Evolutionary conservation across 2,888 invertebrate genomes (phyloP).

Genomic region (Gymnoscelis rufifasciata): DNA sequence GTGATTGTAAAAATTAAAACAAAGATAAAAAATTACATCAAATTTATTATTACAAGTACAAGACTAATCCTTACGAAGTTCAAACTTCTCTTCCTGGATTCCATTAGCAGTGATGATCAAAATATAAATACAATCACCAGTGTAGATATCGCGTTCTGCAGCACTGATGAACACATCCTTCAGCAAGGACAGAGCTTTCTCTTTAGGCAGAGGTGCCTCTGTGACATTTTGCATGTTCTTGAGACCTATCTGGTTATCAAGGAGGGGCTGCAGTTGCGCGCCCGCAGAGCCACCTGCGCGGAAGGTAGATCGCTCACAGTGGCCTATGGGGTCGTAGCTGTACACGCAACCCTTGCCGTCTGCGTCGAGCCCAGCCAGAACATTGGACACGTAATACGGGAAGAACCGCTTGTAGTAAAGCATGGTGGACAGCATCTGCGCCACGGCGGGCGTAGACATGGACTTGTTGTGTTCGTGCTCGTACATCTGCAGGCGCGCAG

Average conservation of each 20-base stretch:
- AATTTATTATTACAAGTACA: constrained; percentile 29
- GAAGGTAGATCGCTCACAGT: constrained; percentile 90
- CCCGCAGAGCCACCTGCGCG: constrained; percentile 95
- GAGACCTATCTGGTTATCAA: constrained; percentile 97
- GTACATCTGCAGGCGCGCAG: constrained; percentile 96
- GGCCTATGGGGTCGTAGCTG: constrained; percentile 98
- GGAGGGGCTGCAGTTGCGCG: constrained; percentile 92
- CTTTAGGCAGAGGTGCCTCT: constrained; percentile 82
- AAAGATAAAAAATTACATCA: constrained; percentile 19
- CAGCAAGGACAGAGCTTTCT: constrained; percentile 89
- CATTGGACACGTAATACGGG: constrained; percentile 97
- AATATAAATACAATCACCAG: constrained; percentile 94
- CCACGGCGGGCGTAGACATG: constrained; percentile 94
- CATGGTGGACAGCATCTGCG: constrained; percentile 97
- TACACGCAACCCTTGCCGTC: constrained; percentile 97
- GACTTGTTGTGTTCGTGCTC: constrained; percentile 94
- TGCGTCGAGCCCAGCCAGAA: constrained; percentile 94
- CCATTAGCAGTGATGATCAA: constrained; percentile 94
- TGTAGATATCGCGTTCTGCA: constrained; percentile 98
- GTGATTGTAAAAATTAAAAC: constrained; percentile 5
- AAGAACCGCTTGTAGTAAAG: constrained; percentile 98
- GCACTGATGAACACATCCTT: constrained; percentile 99
- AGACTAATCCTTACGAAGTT: constrained; percentile 91
- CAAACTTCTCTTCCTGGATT: constrained; percentile 85
- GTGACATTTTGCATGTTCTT: constrained; percentile 89